Percentiles rank a stretch among this genome's conserved stretches.
phyloP scores from a whole-genome alignment of 37 sponge, comb jelly and placozoan species.

The Beroe ovata region DNA sequence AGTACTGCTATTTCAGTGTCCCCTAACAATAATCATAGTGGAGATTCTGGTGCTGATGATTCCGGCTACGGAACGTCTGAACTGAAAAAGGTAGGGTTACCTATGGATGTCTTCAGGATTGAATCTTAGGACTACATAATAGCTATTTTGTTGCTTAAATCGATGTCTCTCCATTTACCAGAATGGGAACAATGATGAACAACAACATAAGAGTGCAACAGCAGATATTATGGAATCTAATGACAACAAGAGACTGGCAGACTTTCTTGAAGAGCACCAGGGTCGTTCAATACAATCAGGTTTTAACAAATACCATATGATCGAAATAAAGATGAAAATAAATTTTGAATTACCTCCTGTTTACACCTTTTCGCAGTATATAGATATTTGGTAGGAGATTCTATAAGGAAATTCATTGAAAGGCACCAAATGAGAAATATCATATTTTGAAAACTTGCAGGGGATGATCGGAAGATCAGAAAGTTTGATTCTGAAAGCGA shows the following conservation, averaged over 20 bases:
- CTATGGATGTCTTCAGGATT: neutral
- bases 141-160: too few relatives aligned
- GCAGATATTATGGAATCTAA: neutral
- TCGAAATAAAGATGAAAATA: too few relatives aligned
- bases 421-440: too few relatives aligned
- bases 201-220: neutral
- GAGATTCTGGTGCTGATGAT: conserved; percentile 52
- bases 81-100: neutral
- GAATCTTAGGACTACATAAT: too few relatives aligned
- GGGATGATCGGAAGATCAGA: neutral
- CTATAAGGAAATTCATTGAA: too few relatives aligned
- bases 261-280: conserved; percentile 14
- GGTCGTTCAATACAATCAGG: neutral
- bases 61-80: conserved; percentile 46
- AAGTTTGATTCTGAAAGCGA: conserved; percentile 36
- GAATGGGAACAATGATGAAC: neutral
- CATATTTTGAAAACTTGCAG: too few relatives aligned
- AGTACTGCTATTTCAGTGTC: conserved; percentile 40
- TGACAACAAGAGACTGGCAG: conserved; percentile 32
- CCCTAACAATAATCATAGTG: conserved; percentile 28
- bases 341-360: too few relatives aligned
- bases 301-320: too few relatives aligned
- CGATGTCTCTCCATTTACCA: too few relatives aligned
- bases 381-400: too few relatives aligned
- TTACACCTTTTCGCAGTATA: too few relatives aligned